Percentiles rank a stretch among this genome's conserved stretches.
phyloP scores from a whole-genome alignment of 2,113 vertebrate genomes.

The Polypterus senegalus region DNA sequence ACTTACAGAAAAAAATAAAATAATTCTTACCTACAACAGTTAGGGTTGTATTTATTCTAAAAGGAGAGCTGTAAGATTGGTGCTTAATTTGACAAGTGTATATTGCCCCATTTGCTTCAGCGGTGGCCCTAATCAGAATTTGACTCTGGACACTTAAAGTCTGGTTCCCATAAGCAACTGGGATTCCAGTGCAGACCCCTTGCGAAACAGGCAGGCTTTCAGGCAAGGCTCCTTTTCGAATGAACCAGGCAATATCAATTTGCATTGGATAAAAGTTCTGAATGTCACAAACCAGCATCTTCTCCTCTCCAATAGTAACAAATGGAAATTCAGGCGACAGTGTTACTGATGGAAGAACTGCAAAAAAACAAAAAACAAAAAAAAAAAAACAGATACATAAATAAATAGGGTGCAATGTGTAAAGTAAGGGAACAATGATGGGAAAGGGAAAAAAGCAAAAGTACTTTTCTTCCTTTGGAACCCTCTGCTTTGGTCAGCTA shows the following conservation, averaged over 20 bases:
- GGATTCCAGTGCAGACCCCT: conserved; percentile 30
- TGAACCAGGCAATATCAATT: conserved; percentile 27
- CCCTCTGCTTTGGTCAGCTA: too few relatives aligned
- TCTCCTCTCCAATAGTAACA: conserved; percentile 29
- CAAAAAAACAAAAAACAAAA: background rate
- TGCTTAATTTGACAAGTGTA: conserved; percentile 38
- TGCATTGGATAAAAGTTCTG: conserved; percentile 33
- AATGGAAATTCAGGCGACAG: conserved; percentile 24
- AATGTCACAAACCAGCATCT: conserved; percentile 33
- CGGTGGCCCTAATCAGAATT: conserved; percentile 25
- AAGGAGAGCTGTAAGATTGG: conserved; percentile 18
- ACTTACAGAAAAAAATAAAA: background rate
- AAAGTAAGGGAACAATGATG: too few relatives aligned
- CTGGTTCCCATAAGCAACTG: conserved; percentile 16
- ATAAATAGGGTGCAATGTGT: too few relatives aligned
- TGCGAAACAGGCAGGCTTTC: background rate
- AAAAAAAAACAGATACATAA: too few relatives aligned
- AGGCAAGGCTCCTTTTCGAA: conserved; percentile 11
- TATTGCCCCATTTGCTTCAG: background rate
- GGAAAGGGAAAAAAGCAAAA: background rate
- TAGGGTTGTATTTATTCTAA: conserved; percentile 25
- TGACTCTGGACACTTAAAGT: conserved; percentile 32
- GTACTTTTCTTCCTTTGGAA: too few relatives aligned
- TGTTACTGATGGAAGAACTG: conserved; percentile 30
- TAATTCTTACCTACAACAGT: conserved; percentile 25